Percentiles rank a stretch among this genome's conserved stretches.
Evolutionary conservation across 2,797 vertebrate species (phyloP).

Genomic region (Acipenser transmontanus): DNA sequence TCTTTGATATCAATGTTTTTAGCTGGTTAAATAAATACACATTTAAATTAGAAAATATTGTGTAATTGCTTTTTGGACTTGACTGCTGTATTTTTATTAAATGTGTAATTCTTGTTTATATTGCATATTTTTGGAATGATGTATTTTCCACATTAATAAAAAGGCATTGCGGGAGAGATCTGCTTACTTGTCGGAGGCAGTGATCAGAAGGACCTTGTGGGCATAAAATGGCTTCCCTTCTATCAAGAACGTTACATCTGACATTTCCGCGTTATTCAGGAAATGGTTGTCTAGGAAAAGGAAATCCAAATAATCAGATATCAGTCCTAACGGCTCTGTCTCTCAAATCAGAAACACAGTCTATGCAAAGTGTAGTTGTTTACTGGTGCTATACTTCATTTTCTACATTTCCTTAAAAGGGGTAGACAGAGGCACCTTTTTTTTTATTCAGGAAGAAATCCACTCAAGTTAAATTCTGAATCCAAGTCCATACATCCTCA

Average conservation of each 20-base stretch:
- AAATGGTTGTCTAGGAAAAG: constrained; percentile 55
- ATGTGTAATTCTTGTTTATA: too few relatives aligned
- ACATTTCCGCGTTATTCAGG: constrained; percentile 95
- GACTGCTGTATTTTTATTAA: too few relatives aligned
- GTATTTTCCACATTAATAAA: neutral
- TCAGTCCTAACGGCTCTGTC: neutral
- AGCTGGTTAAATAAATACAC: too few relatives aligned
- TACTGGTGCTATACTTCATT: too few relatives aligned
- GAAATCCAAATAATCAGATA: neutral
- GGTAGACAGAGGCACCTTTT: too few relatives aligned
- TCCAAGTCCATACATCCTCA: too few relatives aligned
- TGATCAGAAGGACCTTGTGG: constrained; percentile 90
- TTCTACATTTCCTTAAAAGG: too few relatives aligned
- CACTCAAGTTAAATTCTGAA: too few relatives aligned
- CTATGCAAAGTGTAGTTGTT: neutral
- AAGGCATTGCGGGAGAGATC: neutral
- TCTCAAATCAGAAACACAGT: neutral
- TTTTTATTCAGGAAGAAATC: too few relatives aligned
- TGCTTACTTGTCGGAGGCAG: constrained; percentile 86
- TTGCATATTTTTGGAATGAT: too few relatives aligned
- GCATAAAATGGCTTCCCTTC: constrained; percentile 91
- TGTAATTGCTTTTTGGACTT: neutral
- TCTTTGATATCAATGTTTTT: too few relatives aligned
- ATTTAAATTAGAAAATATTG: neutral
- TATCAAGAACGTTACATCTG: constrained; percentile 88